A percentile compares a stretch with the other conserved stretches of the same genome.
Evolutionary conservation across 2,797 vertebrate species (phyloP).

Genomic region (Allobates femoralis): DNA sequence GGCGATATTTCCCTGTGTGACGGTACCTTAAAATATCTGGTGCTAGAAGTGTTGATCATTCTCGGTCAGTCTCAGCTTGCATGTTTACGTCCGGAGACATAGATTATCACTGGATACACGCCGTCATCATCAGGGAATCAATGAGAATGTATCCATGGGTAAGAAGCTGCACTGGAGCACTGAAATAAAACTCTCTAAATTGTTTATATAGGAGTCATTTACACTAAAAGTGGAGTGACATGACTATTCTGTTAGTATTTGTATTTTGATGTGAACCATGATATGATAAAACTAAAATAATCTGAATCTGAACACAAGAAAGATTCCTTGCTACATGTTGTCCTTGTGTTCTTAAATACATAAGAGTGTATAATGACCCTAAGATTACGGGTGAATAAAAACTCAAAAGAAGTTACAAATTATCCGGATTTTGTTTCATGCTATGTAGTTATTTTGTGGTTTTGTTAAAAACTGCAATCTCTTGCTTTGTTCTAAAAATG

Average conservation of each 20-base stretch:
- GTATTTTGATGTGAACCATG: not conserved
- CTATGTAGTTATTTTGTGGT: constrained; percentile 47
- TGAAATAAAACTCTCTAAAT: not conserved
- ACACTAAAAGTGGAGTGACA: not conserved
- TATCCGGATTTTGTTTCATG: constrained; percentile 15
- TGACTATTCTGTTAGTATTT: not conserved
- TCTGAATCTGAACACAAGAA: not conserved
- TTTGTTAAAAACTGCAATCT: constrained; percentile 42
- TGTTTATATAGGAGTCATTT: not conserved
- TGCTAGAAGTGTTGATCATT: too few relatives aligned
- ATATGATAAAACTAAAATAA: constrained; percentile 6
- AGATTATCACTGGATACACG: too few relatives aligned
- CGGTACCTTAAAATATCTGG: too few relatives aligned
- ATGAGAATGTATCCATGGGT: too few relatives aligned
- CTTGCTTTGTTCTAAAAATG: constrained; percentile 39
- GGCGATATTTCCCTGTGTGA: too few relatives aligned
- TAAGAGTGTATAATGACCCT: not conserved
- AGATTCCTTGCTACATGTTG: not conserved
- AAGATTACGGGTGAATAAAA: constrained; percentile 5
- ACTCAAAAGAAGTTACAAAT: constrained; percentile 4
- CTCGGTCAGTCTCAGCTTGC: too few relatives aligned
- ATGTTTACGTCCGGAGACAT: too few relatives aligned
- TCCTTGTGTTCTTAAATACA: not conserved
- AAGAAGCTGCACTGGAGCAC: not conserved
- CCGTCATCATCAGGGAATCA: too few relatives aligned